Percentiles rank a stretch among this genome's conserved stretches.
phyloP scores from a whole-genome alignment of 2,888 invertebrate species.

The Rambutsinella grinnellia region DNA sequence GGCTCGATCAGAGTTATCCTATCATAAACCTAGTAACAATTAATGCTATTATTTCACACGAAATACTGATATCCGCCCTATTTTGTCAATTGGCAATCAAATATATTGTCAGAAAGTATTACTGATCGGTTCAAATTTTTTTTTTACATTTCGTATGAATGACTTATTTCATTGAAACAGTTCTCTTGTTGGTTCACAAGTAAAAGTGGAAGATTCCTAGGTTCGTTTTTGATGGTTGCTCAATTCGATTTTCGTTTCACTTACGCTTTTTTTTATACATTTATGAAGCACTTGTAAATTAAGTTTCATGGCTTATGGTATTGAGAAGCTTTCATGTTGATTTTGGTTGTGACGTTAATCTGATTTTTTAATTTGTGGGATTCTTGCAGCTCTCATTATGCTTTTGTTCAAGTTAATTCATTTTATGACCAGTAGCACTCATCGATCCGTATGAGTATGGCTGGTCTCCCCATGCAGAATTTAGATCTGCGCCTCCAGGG shows the following conservation, averaged over 20 bases:
- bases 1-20: neutral
- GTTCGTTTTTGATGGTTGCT: too few species aligned
- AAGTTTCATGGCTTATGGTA: too few species aligned
- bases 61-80: neutral
- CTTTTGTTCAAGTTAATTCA: too few species aligned
- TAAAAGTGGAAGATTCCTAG: conserved; percentile 45
- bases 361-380: too few species aligned
- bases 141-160: neutral
- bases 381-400: too few species aligned
- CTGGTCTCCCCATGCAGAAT: conserved; percentile 55
- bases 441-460: conserved; percentile 54
- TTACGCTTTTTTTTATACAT: too few species aligned
- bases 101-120: conserved; percentile 49
- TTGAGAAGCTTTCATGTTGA: too few species aligned
- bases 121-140: neutral
- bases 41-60: neutral
- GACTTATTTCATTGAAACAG: conserved; percentile 1
- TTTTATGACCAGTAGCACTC: conserved; percentile 32
- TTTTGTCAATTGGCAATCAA: conserved; percentile 34
- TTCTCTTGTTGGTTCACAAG: neutral
- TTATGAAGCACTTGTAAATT: too few species aligned
- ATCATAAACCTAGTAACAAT: neutral
- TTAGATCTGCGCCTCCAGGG: conserved; percentile 47
- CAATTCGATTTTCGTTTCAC: too few species aligned
- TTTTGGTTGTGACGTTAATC: too few species aligned